Evolutionary conservation across 2,888 invertebrate genomes (phyloP), one percentile per base, ranked within the genome.

Genomic region (Agrotis segetum): DNA sequence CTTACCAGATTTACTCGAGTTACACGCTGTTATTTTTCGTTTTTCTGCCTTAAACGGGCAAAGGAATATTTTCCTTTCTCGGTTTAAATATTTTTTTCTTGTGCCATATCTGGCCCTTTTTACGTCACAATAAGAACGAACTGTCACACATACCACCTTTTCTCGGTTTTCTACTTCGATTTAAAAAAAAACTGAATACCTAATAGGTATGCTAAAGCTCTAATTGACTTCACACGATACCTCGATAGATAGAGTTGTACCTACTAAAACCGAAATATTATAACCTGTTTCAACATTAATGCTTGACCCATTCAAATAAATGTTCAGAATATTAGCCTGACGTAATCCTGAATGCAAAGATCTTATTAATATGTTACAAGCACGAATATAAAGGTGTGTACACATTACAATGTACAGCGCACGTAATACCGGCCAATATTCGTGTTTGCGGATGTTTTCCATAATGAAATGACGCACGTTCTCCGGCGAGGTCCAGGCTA

Each of bases 401-500:
- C 67, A 72, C 65, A 72, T 82, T 66, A 72, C 16, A 67, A 78
- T 79, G 71, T 67, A 65, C 65, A 64, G 65, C 52, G 61, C 46
- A 58, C 47, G 59, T 77, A 73, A 74, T 60, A 72, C 58, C 19
- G 40, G 71, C 68, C 70, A 74, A 84, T 81, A 73, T 83, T 81
- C 75, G 63, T 84, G 85, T 86, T 89, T 87, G 87, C 82, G 75
- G 87, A 89, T 88, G 87, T 87, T 89, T 87, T 87, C 82, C 87
- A 88, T 90, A 88, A 88, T 89, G 85, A 87, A 88, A 90, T 88
- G 90, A 88, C 85, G 85, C 86, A 84, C 87, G 88, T 82, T 85
- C 83, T 84, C 84, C 58, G 71, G 65, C 79, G 72, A 87, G 85
- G 88, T 86, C 87, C 87, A 84, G 88, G 86, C 84, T 86, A 87